A percentile compares a stretch with the other conserved stretches of the same genome.
These are phyloP conservation scores for Piscicola geometra DNA, from an alignment of 2,888 invertebrate genomes.

Conservation along the genomic window DNA sequence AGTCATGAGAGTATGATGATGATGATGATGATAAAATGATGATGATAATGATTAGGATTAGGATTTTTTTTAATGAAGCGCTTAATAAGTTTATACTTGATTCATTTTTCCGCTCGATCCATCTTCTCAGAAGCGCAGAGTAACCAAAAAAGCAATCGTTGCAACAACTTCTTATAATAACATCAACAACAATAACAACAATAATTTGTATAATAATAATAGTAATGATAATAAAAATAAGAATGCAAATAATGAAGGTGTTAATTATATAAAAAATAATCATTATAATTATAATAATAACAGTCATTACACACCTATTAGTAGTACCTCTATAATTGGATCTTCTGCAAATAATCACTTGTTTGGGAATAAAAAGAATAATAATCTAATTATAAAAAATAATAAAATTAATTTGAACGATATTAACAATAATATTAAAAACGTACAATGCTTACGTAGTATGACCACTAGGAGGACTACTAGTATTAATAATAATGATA, in stretches of 20 bases:
- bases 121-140: conserved; percentile 4
- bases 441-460: not conserved
- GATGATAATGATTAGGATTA: too few species aligned
- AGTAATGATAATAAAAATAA: too few species aligned
- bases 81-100: too few species aligned
- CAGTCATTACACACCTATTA: not conserved
- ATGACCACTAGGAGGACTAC: not conserved
- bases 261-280: too few species aligned
- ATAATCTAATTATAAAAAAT: not conserved
- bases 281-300: too few species aligned
- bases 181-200: not conserved
- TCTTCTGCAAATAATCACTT: not conserved
- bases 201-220: too few species aligned
- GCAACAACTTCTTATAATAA: not conserved
- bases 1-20: too few species aligned
- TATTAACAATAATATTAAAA: not conserved
- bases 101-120: too few species aligned
- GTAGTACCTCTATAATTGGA: not conserved
- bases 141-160: not conserved
- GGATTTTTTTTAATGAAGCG: too few species aligned
- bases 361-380: not conserved
- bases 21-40: too few species aligned
- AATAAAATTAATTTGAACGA: not conserved
- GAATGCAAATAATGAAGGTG: too few species aligned
- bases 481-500: not conserved